Evolutionary conservation across 1,140 invertebrate species (phyloP).

Genomic region (Samia ricini): DNA sequence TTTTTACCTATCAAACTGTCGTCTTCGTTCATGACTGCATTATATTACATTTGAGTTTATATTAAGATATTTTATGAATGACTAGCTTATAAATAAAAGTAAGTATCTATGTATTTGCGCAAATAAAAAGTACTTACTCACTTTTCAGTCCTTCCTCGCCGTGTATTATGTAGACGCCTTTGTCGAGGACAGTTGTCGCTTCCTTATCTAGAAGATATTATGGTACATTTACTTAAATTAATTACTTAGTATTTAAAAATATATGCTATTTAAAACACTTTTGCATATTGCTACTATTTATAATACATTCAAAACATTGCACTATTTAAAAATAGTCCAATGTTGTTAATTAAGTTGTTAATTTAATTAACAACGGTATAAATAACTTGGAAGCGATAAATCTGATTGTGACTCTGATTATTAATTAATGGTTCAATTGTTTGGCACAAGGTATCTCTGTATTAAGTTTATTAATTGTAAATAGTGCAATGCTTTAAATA

Average conservation of each 20-base stretch:
- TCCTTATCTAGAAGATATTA: conserved; percentile 42
- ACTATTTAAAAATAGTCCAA: neutral
- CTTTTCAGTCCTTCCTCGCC: conserved; percentile 40
- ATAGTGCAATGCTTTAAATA: no score
- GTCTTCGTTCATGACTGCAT: conserved; percentile 49
- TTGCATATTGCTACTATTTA: no score
- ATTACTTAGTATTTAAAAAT: neutral
- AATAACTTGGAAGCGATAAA: no score
- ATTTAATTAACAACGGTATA: no score
- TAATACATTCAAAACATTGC: neutral
- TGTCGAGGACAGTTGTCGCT: conserved; percentile 32
- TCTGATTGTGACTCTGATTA: no score
- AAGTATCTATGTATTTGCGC: conserved; percentile 17
- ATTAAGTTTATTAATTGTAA: no score
- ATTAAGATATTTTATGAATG: conserved; percentile 16
- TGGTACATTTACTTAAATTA: neutral
- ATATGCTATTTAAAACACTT: neutral
- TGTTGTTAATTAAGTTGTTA: no score
- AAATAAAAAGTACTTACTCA: conserved; percentile 48
- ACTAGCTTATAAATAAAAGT: conserved; percentile 4
- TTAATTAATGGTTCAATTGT: no score
- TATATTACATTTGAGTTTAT: conserved; percentile 12
- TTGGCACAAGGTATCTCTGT: no score
- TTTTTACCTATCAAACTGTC: conserved; percentile 39
- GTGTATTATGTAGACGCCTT: conserved; percentile 33